Percentiles rank a stretch among this genome's conserved stretches.
phyloP scores from a whole-genome alignment of 2,797 vertebrate genomes.

The Vipera latastei region DNA sequence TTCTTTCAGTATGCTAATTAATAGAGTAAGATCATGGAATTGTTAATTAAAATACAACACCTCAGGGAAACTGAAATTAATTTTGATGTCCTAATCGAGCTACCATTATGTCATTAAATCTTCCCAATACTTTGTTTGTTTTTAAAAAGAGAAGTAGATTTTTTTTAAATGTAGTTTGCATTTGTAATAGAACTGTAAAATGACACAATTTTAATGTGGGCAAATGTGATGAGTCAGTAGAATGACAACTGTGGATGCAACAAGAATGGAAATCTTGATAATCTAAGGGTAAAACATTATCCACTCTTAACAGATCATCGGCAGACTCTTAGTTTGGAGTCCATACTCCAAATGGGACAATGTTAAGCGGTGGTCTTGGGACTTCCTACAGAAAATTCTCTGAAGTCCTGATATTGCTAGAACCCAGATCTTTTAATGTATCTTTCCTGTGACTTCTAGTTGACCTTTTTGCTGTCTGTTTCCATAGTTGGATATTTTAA shows the following conservation, averaged over 20 bases:
- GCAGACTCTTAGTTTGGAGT: not conserved
- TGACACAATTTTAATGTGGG: constrained; percentile 23
- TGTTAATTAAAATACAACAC: constrained; percentile 77
- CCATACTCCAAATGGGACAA: not conserved
- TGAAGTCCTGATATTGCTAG: not conserved
- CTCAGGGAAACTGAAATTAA: constrained; percentile 74
- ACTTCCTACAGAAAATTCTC: not conserved
- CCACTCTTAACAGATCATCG: not conserved
- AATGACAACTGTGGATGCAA: not conserved
- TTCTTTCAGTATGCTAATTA: constrained; percentile 72
- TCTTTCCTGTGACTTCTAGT: not conserved
- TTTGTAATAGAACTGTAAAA: constrained; percentile 51
- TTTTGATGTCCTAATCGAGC: constrained; percentile 72
- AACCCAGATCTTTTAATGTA: not conserved
- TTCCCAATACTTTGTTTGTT: constrained; percentile 55
- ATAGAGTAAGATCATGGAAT: constrained; percentile 67
- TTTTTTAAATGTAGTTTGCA: constrained; percentile 37
- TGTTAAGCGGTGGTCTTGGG: not conserved
- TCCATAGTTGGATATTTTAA: not conserved
- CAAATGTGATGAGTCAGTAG: constrained; percentile 12
- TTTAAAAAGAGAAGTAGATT: constrained; percentile 46
- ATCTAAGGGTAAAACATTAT: not conserved
- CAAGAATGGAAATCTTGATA: not conserved
- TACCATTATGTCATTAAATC: constrained; percentile 63
- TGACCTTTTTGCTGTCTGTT: not conserved